Conservation (phyloP, 2,113 vertebrate genomes). For the Pelodiscus sinensis region DNA sequence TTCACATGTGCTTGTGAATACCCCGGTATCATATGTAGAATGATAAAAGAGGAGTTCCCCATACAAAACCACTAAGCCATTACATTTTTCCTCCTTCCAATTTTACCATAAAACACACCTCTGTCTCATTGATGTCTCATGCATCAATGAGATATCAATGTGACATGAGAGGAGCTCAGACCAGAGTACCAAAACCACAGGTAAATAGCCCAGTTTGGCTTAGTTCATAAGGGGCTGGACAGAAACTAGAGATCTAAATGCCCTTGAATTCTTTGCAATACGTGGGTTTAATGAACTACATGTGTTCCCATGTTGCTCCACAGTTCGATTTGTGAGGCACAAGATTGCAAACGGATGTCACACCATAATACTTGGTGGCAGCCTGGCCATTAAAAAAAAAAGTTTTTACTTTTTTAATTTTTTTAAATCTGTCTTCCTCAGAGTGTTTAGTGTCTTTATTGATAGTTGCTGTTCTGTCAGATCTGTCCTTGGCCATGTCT, state of each 20-base stretch:
- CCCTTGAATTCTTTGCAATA: neutral
- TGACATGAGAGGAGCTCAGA: neutral
- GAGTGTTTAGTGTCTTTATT: neutral
- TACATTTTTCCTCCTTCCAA: rapidly evolving
- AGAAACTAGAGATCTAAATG: neutral
- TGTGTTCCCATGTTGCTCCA: neutral
- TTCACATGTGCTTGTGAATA: neutral
- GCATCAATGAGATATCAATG: neutral
- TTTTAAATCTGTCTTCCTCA: neutral
- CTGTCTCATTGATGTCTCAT: no score
- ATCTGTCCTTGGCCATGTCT: neutral
- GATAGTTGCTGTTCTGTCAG: neutral
- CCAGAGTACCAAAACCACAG: neutral
- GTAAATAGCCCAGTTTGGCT: neutral
- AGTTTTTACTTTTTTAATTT: neutral
- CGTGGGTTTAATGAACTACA: neutral
- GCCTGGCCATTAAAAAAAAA: no score
- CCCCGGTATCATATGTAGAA: rapidly evolving
- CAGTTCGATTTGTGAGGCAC: neutral
- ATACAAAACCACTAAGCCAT: rapidly evolving
- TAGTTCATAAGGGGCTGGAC: neutral
- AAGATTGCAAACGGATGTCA: neutral
- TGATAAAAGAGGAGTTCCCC: neutral
- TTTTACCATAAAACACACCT: neutral
- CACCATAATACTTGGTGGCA: neutral